phyloP scores from a whole-genome alignment of 2,113 vertebrate genomes.

The Enhydra lutris region DNA sequence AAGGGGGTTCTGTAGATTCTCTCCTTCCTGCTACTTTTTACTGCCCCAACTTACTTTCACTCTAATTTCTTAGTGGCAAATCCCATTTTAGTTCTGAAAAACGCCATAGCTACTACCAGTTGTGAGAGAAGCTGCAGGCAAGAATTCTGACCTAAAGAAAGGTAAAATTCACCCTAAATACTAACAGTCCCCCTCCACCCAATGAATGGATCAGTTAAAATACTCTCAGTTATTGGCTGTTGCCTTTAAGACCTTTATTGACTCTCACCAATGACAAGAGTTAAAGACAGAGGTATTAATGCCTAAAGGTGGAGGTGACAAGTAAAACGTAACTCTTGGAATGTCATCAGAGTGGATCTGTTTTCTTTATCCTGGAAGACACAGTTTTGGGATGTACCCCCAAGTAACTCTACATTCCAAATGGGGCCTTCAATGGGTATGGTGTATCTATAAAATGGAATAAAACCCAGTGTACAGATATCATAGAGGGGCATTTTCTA shows the following conservation, averaged over 20 bases:
- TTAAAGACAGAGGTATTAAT: not conserved
- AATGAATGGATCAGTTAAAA: not conserved
- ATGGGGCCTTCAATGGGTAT: not conserved
- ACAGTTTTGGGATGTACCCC: not conserved
- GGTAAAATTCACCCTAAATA: not conserved
- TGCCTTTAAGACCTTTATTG: not conserved
- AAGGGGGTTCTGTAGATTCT: not conserved
- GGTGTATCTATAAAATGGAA: not conserved
- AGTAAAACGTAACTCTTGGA: not conserved
- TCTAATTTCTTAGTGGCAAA: not conserved
- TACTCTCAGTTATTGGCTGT: not conserved
- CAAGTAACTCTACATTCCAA: not conserved
- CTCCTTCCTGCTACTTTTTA: not conserved
- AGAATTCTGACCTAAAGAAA: not conserved
- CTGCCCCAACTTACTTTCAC: not conserved
- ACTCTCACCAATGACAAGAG: not conserved
- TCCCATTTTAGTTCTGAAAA: slow-evolving; percentile 9
- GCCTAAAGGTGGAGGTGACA: not conserved
- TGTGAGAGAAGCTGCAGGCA: not conserved
- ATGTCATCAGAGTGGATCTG: not conserved
- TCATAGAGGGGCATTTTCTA: not conserved
- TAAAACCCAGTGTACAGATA: not conserved
- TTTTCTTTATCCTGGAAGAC: not conserved
- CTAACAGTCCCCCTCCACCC: not conserved
- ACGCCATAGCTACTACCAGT: not conserved